Evolutionary conservation across 2,797 vertebrate species (phyloP).

Genomic region (Sebastes hubbsi): DNA sequence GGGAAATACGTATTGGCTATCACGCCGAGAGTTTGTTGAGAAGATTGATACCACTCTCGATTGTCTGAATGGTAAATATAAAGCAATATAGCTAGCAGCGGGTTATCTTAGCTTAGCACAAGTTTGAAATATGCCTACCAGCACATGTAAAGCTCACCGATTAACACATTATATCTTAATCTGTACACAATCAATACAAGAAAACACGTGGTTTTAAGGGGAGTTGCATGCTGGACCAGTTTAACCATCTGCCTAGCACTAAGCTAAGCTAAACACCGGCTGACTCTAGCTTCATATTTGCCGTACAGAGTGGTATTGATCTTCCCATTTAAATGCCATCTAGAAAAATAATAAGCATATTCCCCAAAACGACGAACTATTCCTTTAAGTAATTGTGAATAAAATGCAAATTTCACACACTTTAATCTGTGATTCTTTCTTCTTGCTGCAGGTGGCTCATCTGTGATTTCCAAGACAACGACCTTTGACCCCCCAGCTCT

Average conservation of each 20-base stretch:
- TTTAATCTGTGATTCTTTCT: not conserved
- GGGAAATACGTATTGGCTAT: not conserved
- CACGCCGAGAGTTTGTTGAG: not conserved
- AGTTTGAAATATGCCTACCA: not conserved
- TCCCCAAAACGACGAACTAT: not conserved
- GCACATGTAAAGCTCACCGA: not conserved
- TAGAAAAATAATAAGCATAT: not conserved
- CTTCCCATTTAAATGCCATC: not conserved
- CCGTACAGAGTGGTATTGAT: not conserved
- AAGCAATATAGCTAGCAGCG: not conserved
- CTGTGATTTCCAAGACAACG: slow-evolving; percentile 3
- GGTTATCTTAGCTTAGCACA: not conserved
- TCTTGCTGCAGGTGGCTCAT: slow-evolving; percentile 69
- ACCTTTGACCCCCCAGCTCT: slow-evolving; percentile 33
- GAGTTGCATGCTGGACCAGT: not conserved
- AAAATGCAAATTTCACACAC: not conserved
- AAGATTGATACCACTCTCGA: not conserved
- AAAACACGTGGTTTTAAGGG: not conserved
- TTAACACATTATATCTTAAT: not conserved
- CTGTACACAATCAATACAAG: not conserved
- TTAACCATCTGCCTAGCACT: not conserved
- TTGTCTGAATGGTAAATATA: not conserved
- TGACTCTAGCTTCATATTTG: not conserved
- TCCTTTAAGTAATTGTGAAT: not conserved
- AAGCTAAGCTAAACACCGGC: not conserved